Evolutionary conservation across 1,140 invertebrate species (phyloP).

Genomic region (Campodea augens): DNA sequence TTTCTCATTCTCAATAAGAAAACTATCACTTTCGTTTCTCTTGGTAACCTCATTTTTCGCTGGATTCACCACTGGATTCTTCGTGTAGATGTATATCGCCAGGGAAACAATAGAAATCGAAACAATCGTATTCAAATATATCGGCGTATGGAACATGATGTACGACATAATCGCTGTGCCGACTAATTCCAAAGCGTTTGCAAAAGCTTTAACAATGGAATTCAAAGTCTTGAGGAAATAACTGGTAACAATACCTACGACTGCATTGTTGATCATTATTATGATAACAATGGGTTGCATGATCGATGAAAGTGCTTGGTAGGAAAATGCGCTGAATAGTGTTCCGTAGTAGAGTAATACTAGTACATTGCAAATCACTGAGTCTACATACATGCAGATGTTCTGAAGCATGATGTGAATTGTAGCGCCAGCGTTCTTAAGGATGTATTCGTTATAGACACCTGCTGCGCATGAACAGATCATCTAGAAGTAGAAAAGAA

Average conservation of each 20-base stretch:
- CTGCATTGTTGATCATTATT: conserved; percentile 75
- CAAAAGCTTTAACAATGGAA: conserved; percentile 91
- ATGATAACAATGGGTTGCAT: conserved; percentile 47
- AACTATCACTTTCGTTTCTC: no score
- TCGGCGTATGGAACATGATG: conserved; percentile 69
- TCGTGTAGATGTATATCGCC: conserved; percentile 69
- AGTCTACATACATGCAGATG: conserved; percentile 89
- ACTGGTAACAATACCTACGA: conserved; percentile 81
- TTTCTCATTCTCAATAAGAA: no score
- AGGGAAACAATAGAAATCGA: conserved; percentile 66
- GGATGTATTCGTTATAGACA: conserved; percentile 87
- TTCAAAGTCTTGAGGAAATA: conserved; percentile 85
- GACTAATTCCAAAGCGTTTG: conserved; percentile 77
- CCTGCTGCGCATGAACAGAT: conserved; percentile 85
- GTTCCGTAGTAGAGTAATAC: conserved; percentile 45
- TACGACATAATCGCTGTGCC: conserved; percentile 80
- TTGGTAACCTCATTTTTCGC: conserved; percentile 19
- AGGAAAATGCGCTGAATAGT: conserved; percentile 33
- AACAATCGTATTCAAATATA: conserved; percentile 60
- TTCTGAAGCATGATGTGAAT: conserved; percentile 87
- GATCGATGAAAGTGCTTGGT: conserved; percentile 33
- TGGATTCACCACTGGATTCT: conserved; percentile 58
- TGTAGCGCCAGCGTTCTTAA: conserved; percentile 63
- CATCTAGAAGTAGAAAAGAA: conserved; percentile 42
- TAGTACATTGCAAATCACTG: conserved; percentile 68